Evolutionary conservation across 2,888 invertebrate genomes (phyloP), one percentile per base, ranked within the genome.

Genomic region (Zootermopsis nevadensis): DNA sequence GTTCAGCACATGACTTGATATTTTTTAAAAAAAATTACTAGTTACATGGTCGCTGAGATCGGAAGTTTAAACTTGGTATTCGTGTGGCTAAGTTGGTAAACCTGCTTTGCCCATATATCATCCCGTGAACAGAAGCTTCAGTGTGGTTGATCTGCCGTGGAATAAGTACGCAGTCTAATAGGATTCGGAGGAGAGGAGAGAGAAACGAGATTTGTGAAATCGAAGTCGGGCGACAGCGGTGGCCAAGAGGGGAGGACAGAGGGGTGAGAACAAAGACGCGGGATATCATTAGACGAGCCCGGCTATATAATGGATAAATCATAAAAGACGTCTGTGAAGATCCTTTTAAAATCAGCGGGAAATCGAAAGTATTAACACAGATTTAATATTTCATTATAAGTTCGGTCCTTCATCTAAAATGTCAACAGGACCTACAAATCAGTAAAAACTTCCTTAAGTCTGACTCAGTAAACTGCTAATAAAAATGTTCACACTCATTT

Each of bases 121-220:
- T 27, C n/a, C 27, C 27, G 27, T 8, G 31, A 27, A 30, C 27
- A 67, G 67, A 31, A 67, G 27, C 27, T 67, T 31, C 10, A 77
- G 77, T 42, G n/a, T 48, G 38, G 77, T 48, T 77, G 27, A 77
- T 48, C 77, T 77, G n/a, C 67, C 77, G n/a, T 77, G 48, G 48
- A 77, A 48, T 48, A 77, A 42, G 48, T 48, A 77, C 48, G 77
- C 31, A 30, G 77, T 22, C n/a, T 77, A 77, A 77, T 48, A 48
- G 77, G 77, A 77, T 77, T 77, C 48, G 7, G n/a, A 67, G 67
- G 27, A 24, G 27, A 67, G 67, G 67, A 12, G n/a, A 12, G n/a
- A 67, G 67, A 67, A 15, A 67, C 27, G 67, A 27, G 67, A 67
- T 67, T 67, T 27, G 30, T 30, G 67, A 27, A 30, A 67, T 67